phyloP scores from a whole-genome alignment of 2,113 vertebrate species.

The Thryonomys swinderianus region DNA sequence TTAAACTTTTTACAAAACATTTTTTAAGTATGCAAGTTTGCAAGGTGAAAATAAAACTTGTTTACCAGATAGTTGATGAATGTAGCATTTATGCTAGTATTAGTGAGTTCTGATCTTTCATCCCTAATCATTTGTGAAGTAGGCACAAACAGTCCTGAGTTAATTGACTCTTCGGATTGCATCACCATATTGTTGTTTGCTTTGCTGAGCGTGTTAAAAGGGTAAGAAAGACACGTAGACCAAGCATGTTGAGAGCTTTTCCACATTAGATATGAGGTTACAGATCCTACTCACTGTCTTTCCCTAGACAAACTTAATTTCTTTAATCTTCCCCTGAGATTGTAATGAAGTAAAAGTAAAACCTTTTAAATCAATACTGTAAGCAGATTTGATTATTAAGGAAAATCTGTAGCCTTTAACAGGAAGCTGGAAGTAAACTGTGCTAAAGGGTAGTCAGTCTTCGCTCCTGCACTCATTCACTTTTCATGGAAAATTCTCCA shows the following conservation, averaged over 20 bases:
- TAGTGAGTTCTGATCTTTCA: conserved; percentile 39
- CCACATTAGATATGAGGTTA: neutral
- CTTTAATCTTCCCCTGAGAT: neutral
- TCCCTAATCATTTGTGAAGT: neutral
- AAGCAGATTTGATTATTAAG: neutral
- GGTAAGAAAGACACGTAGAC: neutral
- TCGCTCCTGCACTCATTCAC: neutral
- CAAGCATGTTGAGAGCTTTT: neutral
- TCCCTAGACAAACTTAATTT: neutral
- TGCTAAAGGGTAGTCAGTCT: neutral
- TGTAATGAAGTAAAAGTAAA: neutral
- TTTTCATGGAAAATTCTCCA: neutral
- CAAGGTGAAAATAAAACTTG: conserved; percentile 75
- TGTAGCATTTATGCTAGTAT: conserved; percentile 56
- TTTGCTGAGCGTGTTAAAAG: neutral
- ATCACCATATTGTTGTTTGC: neutral
- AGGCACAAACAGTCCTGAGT: neutral
- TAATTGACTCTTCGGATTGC: neutral
- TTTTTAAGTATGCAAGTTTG: conserved; percentile 65
- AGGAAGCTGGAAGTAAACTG: neutral
- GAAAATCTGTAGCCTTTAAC: too few species aligned
- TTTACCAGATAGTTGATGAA: conserved; percentile 62
- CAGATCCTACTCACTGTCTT: neutral
- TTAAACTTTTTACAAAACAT: conserved; percentile 62
- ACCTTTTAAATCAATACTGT: neutral